Base-by-base conservation (phyloP, 2,113 vertebrate species). In the Psettodes erumei region DNA sequence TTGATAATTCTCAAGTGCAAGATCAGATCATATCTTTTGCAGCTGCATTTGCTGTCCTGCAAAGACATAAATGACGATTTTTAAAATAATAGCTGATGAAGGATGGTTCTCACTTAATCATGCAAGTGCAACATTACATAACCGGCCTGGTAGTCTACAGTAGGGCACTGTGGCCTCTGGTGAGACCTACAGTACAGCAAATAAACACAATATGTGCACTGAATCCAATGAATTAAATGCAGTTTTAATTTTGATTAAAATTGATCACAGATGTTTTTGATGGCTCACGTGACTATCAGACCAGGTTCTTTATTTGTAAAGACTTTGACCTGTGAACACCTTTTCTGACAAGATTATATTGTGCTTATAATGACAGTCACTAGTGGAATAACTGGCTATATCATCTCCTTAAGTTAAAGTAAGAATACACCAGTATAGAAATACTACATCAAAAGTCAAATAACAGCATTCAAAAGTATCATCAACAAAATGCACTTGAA, bases 61-160 rank as follows among this genome's bases (percentile, higher is more conserved):
- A 56, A 37, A 61, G 40, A 6, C 4, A 37, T 12, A 51, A 42
- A 23, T 27, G 27, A 61, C 13, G 50, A 2, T 53, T 60, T 12
- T 53, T 15, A n/a, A 21, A 51, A 13, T 23, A n/a, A 16, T 23
- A 35, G 37, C 54, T 16, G 59, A 45, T 45, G 32, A 47, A 23
- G 32, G 30, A 10, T 30, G 45, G 37, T 79, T 60, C 72, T 77
- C 38, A 68, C 65, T 75, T 65, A 55, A 74, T 81, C 69, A 58
- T 77, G 80, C 73, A 79, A 90, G 71, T 82, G 63, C 83, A 86
- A 75, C 54, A 81, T 92, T 89, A 90, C 73, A 90, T 92, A 90
- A 91, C 51, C 28, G 23, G 48, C 63, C 63, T 47, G 33, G 45
- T 64, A 59, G 81, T 77, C 37, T 61, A 71, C 56, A 55, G 72